Base-by-base conservation (phyloP, 2,888 invertebrate species). In the Mythimna lalbum region DNA sequence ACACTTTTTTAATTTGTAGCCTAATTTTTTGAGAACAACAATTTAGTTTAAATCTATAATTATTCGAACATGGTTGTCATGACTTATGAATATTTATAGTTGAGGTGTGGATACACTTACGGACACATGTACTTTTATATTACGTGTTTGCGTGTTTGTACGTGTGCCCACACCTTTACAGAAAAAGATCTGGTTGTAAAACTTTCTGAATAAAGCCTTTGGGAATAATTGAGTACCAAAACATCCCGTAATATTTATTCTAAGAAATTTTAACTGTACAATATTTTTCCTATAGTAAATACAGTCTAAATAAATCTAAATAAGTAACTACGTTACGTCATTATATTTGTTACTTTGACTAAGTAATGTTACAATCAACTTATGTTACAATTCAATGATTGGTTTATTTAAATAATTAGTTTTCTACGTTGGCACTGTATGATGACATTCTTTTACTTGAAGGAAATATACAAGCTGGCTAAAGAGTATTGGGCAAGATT, bases 301-400 rank as follows among this genome's bases (percentile, higher is more conserved):
- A 83, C 49, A 39, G 52, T 64, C 72, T 84, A 82, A 64, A 61
- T 78, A 70, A 72, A 61, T 68, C 75, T 83, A 82, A 76, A 36
- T 79, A 79, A 73, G 77, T 86, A 83, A 83, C 83, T 84, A 88
- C 66, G 81, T 86, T 87, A 87, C 83, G 76, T 81, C 78, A 86
- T 83, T 83, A 84, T 85, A 84, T 81, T 87, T 83, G 71, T 86
- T 80, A 76, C 55, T 76, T 77, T 81, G 80, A 62, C 80, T 84
- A 77, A 81, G 69, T 78, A 77, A 67, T 80, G 77, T 79, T 78
- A 78, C 74, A 80, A 87, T 86, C 69, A 82, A 84, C 83, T 81
- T 84, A 86, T 71, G 14, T 81, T 81, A 82, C 78, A 82, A 73
- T 81, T 81, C 76, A 83, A 83, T 83, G 75, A 75, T 76, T 77